Conservation (phyloP, 1,140 invertebrate genomes). For the Lerema accius region DNA sequence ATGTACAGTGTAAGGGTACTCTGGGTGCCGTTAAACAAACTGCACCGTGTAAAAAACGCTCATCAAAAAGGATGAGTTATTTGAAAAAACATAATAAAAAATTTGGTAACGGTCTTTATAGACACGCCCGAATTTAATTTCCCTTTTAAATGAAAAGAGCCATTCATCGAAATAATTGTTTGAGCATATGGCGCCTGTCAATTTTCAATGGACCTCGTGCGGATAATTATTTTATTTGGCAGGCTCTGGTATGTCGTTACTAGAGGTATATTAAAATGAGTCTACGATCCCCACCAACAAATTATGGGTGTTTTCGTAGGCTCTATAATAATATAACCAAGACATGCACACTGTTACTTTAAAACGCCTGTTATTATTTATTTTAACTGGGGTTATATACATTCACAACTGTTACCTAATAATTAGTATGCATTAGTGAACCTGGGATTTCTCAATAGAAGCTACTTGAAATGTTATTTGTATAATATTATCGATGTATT, state of each 20-base stretch:
- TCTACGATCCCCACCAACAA: slow-evolving; percentile 4
- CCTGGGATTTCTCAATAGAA: too few species aligned
- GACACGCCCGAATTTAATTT: slow-evolving; percentile 58
- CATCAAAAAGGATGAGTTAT: slow-evolving; percentile 38
- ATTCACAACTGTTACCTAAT: too few species aligned
- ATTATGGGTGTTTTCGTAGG: neutral
- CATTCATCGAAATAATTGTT: slow-evolving; percentile 55
- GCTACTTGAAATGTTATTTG: too few species aligned
- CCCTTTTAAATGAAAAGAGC: slow-evolving; percentile 49
- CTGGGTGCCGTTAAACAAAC: slow-evolving; percentile 49
- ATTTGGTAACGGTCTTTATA: slow-evolving; percentile 47
- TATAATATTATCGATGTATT: too few species aligned
- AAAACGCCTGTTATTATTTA: too few species aligned
- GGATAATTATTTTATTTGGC: slow-evolving; percentile 45
- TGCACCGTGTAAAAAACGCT: slow-evolving; percentile 46
- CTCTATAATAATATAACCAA: neutral
- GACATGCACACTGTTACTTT: too few species aligned
- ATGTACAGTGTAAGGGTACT: slow-evolving; percentile 36
- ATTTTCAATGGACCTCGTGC: slow-evolving; percentile 37
- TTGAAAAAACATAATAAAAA: slow-evolving; percentile 47
- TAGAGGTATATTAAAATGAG: neutral
- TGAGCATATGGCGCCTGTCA: slow-evolving; percentile 57
- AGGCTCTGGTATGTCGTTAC: slow-evolving; percentile 25
- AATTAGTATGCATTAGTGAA: too few species aligned
- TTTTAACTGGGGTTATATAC: too few species aligned